Evolutionary conservation across 1,140 invertebrate genomes (phyloP).

Genomic region (Lepidurus couesii): DNA sequence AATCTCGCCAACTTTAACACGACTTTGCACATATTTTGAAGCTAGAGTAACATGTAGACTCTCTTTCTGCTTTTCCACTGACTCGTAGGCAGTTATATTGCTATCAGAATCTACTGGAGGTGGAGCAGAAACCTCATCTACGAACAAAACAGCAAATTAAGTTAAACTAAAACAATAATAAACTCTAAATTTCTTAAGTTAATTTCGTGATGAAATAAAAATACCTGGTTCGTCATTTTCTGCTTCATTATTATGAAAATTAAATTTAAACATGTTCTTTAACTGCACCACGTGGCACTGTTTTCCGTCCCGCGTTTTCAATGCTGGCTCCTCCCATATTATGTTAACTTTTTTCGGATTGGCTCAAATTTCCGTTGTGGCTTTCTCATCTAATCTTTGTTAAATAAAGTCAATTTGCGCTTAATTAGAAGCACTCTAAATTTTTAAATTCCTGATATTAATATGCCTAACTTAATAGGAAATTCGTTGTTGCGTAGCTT

Average conservation of each 20-base stretch:
- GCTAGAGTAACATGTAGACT: background rate
- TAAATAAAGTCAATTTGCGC: no score
- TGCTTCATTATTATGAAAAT: constrained; percentile 20
- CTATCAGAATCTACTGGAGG: background rate
- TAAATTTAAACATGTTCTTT: constrained; percentile 33
- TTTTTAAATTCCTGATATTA: no score
- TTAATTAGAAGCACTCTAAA: no score
- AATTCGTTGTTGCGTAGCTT: no score
- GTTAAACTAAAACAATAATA: no score
- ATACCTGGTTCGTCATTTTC: background rate
- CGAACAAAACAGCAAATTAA: no score
- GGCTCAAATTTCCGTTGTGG: no score
- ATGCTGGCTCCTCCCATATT: background rate
- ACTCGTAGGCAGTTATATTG: background rate
- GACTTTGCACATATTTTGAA: background rate
- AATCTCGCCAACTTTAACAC: background rate
- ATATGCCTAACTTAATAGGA: no score
- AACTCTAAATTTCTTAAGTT: background rate
- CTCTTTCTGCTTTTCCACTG: background rate
- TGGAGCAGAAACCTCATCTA: no score
- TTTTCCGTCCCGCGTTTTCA: background rate
- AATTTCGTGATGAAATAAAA: background rate
- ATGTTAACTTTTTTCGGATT: background rate
- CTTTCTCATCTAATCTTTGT: no score
- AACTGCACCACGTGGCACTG: background rate